Base-by-base conservation (phyloP, 2,113 vertebrate genomes). In the Bothrops jararaca region DNA sequence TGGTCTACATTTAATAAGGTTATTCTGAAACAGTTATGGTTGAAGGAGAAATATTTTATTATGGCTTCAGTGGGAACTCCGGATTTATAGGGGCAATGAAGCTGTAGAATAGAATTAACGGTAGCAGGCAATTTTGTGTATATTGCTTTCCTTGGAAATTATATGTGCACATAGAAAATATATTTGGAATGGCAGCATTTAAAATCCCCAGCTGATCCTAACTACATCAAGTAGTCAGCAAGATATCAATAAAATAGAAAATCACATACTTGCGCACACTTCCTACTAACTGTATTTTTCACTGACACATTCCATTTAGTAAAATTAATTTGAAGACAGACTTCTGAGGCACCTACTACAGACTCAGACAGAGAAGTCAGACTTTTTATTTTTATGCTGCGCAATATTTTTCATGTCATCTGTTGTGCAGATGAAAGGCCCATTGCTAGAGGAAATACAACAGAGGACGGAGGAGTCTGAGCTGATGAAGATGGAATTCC, bases 401-500 rank as follows among this genome's bases (percentile, higher is more conserved):
- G 34, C 89, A 89, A 86, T 18, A 42, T 92, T 96, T 95, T 92
- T 90, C 22, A 20, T 86, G 58, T 86, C 60, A 92, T 95, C 45
- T 95, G 53, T 95, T 95, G 95, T 96, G 86, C 96, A 98, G 98
- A 93, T 98, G 95, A 98, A 98, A 95, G 97, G 97, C 15, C 97
- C 98, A 0, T 94, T 98, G 94, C 95, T 98, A 52, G 97, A 97
- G 93, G 98, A 98, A 95, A 97, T 98, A 26, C 98, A 98, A 96
- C 98, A 97, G 95, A 98, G 98, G 94, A 97, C 93, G 0, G 98
- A 98, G 50, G 98, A 99, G 96, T 97, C 97, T 0, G 98, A 99
- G 92, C 92, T 97, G 48, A 96, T 99, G 87, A 98, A 98, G 96
- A 95, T 97, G 98, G 98, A 99, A 97, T 98, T 99, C 93, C 99